A percentile compares a stretch with the other conserved stretches of the same genome.
These are phyloP conservation scores for Paratrypauchen microcephalus DNA, from an alignment of 2,797 vertebrate genomes.

Conservation along the genomic window DNA sequence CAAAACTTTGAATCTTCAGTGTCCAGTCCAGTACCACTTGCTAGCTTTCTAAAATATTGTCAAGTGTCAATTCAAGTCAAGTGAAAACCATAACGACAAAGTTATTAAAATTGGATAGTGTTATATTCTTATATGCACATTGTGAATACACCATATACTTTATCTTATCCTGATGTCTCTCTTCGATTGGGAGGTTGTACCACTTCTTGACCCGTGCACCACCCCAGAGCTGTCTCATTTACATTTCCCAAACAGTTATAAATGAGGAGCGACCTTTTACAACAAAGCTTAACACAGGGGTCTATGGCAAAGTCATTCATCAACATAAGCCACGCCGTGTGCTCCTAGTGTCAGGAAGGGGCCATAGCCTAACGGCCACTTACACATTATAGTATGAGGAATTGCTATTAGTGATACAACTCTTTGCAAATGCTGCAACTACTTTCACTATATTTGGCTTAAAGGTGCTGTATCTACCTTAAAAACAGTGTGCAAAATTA, in stretches of 20 bases:
- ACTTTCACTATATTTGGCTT: neutral
- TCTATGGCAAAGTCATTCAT: slow-evolving; percentile 1
- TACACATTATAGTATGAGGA: neutral
- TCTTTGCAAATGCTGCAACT: neutral
- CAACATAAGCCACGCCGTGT: neutral
- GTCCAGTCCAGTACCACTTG: neutral
- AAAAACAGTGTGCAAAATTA: too few relatives aligned
- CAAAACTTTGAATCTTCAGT: too few relatives aligned
- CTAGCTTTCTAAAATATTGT: neutral
- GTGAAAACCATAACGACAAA: neutral
- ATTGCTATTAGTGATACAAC: neutral
- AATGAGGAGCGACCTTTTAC: neutral
- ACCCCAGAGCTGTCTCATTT: neutral
- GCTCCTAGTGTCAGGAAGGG: neutral
- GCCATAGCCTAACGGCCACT: neutral
- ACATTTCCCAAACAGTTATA: neutral
- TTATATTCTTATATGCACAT: neutral
- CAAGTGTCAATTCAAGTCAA: too few relatives aligned
- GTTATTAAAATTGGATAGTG: neutral
- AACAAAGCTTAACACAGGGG: neutral
- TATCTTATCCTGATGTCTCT: neutral
- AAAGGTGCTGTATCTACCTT: neutral
- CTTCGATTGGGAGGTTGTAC: neutral
- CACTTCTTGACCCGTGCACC: neutral
- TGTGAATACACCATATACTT: neutral